phyloP scores from a whole-genome alignment of 2,797 vertebrate genomes.

The Myotis pilosus region DNA sequence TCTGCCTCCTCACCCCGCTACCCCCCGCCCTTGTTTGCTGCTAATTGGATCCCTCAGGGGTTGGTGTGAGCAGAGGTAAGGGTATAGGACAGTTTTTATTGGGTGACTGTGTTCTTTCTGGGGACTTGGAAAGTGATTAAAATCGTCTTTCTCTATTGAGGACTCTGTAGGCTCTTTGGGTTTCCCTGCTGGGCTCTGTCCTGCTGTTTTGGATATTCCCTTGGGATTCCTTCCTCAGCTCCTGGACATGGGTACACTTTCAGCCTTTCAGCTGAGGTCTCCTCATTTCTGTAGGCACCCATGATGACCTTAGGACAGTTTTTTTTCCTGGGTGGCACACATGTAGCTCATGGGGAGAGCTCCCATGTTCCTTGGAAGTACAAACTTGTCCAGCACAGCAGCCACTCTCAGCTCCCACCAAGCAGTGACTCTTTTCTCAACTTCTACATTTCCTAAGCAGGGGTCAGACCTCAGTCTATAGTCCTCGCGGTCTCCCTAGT shows the following conservation, averaged over 20 bases:
- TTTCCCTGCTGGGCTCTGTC: background rate
- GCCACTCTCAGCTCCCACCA: background rate
- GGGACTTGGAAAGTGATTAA: background rate
- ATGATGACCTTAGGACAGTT: background rate
- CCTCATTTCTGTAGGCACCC: background rate
- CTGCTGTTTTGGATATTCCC: background rate
- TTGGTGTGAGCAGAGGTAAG: background rate
- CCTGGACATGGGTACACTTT: too few species aligned
- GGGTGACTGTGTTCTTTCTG: background rate
- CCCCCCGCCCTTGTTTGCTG: background rate
- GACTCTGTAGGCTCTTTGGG: background rate
- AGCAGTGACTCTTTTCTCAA: background rate
- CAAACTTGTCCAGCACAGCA: background rate
- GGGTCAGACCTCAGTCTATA: background rate
- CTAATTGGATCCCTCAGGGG: background rate
- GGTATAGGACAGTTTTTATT: background rate
- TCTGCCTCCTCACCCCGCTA: fast-evolving
- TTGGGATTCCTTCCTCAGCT: background rate
- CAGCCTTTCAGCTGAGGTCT: background rate
- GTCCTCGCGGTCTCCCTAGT: background rate
- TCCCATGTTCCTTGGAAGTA: background rate
- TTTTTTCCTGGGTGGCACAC: background rate
- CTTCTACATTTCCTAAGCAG: background rate
- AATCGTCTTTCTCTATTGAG: background rate
- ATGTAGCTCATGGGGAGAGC: background rate